A percentile compares a stretch with the other conserved stretches of the same genome.
phyloP scores from a whole-genome alignment of 1,140 invertebrate genomes.

The Centruroides vittatus region DNA sequence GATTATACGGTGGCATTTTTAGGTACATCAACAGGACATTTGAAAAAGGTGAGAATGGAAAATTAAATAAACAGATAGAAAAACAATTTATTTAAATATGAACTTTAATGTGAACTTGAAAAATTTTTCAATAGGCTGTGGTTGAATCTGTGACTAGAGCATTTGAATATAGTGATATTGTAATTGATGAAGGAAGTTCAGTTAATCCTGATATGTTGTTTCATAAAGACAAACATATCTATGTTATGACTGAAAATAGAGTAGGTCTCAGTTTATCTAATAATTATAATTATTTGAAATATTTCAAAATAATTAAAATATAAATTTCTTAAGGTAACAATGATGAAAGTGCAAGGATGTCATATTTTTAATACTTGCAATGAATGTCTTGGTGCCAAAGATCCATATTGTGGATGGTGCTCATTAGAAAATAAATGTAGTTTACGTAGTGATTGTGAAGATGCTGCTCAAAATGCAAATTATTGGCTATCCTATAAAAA shows the following conservation, averaged over 20 bases:
- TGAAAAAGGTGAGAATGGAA: constrained; percentile 66
- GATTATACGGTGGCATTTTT: constrained; percentile 94
- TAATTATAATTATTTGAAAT: too few species aligned
- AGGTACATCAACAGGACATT: constrained; percentile 73
- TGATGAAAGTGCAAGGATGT: constrained; percentile 91
- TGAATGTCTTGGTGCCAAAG: constrained; percentile 79
- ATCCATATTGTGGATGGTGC: constrained; percentile 98
- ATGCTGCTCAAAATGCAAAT: constrained; percentile 76
- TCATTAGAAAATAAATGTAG: constrained; percentile 95
- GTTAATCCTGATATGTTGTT: constrained; percentile 77
- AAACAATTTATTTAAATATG: neutral
- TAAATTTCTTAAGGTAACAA: constrained; percentile 49
- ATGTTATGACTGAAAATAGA: constrained; percentile 81
- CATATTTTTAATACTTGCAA: constrained; percentile 78
- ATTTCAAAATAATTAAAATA: too few species aligned
- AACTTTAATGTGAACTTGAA: neutral
- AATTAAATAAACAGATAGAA: neutral
- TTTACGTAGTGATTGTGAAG: constrained; percentile 69
- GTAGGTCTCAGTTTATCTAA: constrained; percentile 28
- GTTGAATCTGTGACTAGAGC: constrained; percentile 69
- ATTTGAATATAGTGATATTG: constrained; percentile 75
- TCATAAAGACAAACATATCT: constrained; percentile 57
- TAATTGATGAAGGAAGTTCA: constrained; percentile 60
- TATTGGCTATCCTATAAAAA: constrained; percentile 96
- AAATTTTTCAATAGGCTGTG: constrained; percentile 49